A percentile compares a stretch with the other conserved stretches of the same genome.
Evolutionary conservation across 2,797 vertebrate genomes (phyloP).

Genomic region (Alcedo quadribrachys): DNA sequence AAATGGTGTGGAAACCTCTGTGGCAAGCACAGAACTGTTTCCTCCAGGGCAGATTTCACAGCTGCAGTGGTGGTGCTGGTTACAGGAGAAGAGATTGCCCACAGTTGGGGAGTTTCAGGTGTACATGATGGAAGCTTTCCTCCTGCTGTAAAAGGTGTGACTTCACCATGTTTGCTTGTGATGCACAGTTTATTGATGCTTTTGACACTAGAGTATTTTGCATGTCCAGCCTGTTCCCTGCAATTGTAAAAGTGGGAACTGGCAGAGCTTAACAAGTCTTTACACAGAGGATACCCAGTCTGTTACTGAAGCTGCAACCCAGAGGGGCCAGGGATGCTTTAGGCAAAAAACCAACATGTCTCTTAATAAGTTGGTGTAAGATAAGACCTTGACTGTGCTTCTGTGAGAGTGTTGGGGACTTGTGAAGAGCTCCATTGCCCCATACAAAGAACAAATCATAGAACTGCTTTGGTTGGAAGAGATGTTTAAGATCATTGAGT

Average conservation of each 20-base stretch:
- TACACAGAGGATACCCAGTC: background rate
- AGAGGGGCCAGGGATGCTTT: background rate
- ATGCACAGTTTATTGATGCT: background rate
- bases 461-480: background rate
- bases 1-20: background rate
- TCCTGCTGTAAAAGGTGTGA: accelerated
- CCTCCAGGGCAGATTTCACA: background rate
- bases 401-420: background rate
- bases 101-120: background rate
- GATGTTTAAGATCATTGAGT: background rate
- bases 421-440: background rate
- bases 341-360: background rate
- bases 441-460: background rate
- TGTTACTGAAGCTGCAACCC: background rate
- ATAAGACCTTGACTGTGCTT: background rate
- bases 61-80: background rate
- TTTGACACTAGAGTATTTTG: accelerated
- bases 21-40: background rate
- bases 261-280: background rate
- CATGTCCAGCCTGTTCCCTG: accelerated
- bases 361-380: background rate
- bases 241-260: background rate
- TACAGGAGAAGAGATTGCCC: background rate
- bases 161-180: background rate
- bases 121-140: background rate